These are phyloP conservation scores for Hydrotaea diabolus DNA, from an alignment of 2,888 invertebrate genomes.

Conservation along the genomic window DNA sequence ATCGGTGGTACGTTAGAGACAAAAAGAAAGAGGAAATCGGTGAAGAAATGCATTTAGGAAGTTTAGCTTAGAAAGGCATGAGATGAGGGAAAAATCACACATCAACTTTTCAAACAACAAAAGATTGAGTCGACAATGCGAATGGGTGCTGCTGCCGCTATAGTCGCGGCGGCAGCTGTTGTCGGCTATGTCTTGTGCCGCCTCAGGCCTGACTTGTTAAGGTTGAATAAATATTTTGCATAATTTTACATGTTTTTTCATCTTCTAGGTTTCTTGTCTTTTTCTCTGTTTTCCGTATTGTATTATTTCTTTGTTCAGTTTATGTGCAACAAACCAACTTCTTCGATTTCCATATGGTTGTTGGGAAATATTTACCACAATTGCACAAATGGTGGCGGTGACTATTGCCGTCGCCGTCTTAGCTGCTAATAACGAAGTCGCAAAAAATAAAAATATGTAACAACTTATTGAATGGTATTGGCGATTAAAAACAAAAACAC, in stretches of 20 bases:
- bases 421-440: background rate
- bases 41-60: slow-evolving; percentile 52
- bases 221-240: slow-evolving; percentile 63
- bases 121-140: background rate
- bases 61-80: slow-evolving; percentile 38
- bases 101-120: slow-evolving; percentile 12
- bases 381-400: slow-evolving; percentile 39
- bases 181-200: slow-evolving; percentile 31
- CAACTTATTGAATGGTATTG: background rate
- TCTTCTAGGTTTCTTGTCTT: slow-evolving; percentile 49
- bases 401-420: background rate
- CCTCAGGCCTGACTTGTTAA: slow-evolving; percentile 52
- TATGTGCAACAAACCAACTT: slow-evolving; percentile 46
- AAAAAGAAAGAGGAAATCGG: slow-evolving; percentile 38
- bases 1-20: slow-evolving; percentile 10
- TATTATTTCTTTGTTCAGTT: slow-evolving; percentile 24
- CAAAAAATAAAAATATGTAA: background rate
- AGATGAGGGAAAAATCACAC: background rate
- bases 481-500: background rate
- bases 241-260: slow-evolving; percentile 46
- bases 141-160: background rate
- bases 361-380: slow-evolving; percentile 65
- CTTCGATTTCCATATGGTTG: slow-evolving; percentile 56
- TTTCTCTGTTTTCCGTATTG: slow-evolving; percentile 38
- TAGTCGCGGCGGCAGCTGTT: background rate